Evolutionary conservation across 2,113 vertebrate genomes (phyloP), one percentile per base, ranked within the genome.

Genomic region (Carassius gibelio): DNA sequence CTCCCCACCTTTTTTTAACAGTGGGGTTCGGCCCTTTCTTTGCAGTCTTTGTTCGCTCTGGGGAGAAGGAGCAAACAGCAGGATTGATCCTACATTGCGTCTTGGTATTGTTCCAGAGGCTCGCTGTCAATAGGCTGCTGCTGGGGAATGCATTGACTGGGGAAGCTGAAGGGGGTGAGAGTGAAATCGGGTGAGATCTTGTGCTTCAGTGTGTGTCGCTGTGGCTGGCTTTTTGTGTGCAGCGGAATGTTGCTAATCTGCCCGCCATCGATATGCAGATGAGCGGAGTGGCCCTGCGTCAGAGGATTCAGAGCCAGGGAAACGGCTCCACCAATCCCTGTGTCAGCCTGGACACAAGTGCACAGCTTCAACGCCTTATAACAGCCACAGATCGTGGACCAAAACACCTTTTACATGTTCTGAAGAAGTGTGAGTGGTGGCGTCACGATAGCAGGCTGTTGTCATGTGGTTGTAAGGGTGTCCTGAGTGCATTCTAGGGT

Each of bases 241-340:
- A 96, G 94, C 42, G 94, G 94, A 94, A 96, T 95, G 96, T 96
- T 90, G 93, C 94, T 96, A 96, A 97, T 96, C 95, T 94, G 94
- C 93, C 87, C 34, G 64, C 85, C 90, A 93, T 94, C 93, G 91
- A 93, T 95, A 95, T 96, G 96, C 94, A 96, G 95, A 96, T 96
- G 93, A 95, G 93, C 91, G 15, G 74, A 64, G 81, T 45, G 21
- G 48, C 61, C 26, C 76, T 52, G 80, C 13, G 38, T 88, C 59
- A 59, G 64, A 59, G 64, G 88, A 93, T 92, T 86, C 89, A 90
- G 66, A 88, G 88, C 9, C 87, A 86, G 88, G 75, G 82, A 90
- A 87, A 87, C 34, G 55, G 50, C 79, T 75, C 72, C 64, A 59
- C 62, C 82, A 77, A 71, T 75, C 80, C 61, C 62, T 42, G 76